Percentiles rank a stretch among this genome's conserved stretches.
phyloP scores from a whole-genome alignment of 2,113 vertebrate species.

The Amphiprion percula region DNA sequence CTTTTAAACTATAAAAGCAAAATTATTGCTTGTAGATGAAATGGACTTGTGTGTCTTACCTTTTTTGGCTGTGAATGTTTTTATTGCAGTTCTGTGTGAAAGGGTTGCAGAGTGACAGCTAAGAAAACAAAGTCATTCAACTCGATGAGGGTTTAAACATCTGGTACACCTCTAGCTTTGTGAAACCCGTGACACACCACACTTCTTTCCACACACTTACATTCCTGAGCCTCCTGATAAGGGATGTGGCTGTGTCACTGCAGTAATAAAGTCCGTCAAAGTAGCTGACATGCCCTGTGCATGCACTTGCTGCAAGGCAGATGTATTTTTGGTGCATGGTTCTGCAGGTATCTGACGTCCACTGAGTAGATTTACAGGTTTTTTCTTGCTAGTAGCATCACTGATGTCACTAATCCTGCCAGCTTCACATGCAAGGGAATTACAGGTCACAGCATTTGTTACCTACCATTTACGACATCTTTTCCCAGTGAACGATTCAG shows the following conservation, averaged over 20 bases:
- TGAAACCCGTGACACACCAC: constrained; percentile 30
- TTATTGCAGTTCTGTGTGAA: constrained; percentile 26
- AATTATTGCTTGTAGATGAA: not conserved
- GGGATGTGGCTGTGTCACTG: not conserved
- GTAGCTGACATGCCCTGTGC: not conserved
- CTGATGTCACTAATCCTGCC: not conserved
- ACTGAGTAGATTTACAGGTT: not conserved
- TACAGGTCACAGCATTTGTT: not conserved
- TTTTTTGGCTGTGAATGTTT: constrained; percentile 27
- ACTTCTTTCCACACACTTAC: constrained; percentile 15
- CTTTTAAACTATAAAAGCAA: not conserved
- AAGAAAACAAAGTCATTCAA: not conserved
- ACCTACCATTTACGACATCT: constrained; percentile 6
- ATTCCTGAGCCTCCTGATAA: not conserved
- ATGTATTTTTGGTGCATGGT: constrained; percentile 15
- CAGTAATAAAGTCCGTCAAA: too few relatives aligned
- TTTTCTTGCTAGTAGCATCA: not conserved
- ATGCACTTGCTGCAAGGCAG: constrained; percentile 40
- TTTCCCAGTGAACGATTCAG: constrained; percentile 20
- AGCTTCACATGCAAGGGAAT: not conserved
- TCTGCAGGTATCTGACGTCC: constrained; percentile 3
- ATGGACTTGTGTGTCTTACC: constrained; percentile 19
- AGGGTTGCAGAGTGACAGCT: not conserved
- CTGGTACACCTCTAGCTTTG: constrained; percentile 40
- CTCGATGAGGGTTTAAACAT: not conserved